A percentile compares a stretch with the other conserved stretches of the same genome.
Conservation (phyloP, 2,797 vertebrate species). For the Tapirus indicus region DNA sequence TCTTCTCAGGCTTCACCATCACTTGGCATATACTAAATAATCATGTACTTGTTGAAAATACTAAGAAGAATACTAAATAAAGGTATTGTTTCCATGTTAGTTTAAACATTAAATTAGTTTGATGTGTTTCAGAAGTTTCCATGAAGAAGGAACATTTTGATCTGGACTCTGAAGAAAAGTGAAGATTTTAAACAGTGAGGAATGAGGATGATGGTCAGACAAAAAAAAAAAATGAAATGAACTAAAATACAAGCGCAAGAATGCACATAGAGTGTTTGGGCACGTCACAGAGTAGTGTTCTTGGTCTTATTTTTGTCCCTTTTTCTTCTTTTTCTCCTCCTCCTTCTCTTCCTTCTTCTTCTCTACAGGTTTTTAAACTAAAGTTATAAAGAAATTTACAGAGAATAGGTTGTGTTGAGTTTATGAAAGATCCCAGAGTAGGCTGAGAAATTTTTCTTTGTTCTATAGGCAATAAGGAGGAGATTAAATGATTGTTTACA, state of each 20-base stretch:
- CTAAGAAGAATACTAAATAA: not conserved
- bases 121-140: not conserved
- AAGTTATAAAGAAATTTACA: not conserved
- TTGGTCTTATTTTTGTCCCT: not conserved
- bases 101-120: not conserved
- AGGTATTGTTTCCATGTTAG: not conserved
- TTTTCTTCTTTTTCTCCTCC: not conserved
- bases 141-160: not conserved
- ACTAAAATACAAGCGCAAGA: not conserved
- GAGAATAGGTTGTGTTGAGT: not conserved
- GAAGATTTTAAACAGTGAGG: not conserved
- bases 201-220: not conserved
- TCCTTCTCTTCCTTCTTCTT: not conserved
- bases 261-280: not conserved
- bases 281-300: not conserved
- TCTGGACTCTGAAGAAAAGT: not conserved
- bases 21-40: not conserved
- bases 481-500: not conserved
- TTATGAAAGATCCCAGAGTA: not conserved
- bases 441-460: not conserved
- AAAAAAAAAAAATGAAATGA: not conserved
- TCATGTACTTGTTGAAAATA: not conserved
- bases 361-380: not conserved
- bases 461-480: not conserved
- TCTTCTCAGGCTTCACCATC: not conserved